These are phyloP conservation scores for Drosophila recens DNA, from an alignment of 2,888 invertebrate species.

Conservation along the genomic window DNA sequence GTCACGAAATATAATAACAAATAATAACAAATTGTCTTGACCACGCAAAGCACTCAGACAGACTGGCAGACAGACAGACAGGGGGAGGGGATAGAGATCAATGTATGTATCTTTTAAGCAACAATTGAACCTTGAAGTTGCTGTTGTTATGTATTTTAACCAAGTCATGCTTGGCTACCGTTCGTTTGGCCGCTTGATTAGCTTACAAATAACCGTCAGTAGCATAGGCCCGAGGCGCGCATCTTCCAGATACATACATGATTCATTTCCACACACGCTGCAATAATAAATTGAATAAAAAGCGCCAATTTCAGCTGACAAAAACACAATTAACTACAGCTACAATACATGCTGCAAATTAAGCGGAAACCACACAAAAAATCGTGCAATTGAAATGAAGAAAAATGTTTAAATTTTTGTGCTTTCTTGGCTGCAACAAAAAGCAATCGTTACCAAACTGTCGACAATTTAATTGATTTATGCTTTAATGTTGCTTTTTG, in stretches of 20 bases:
- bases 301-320: slow-evolving; percentile 65
- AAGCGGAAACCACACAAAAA: slow-evolving; percentile 59
- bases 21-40: slow-evolving; percentile 78
- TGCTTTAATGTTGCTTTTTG: slow-evolving; percentile 44
- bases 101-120: slow-evolving; percentile 52
- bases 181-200: slow-evolving; percentile 54
- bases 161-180: slow-evolving; percentile 62
- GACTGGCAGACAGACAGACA: slow-evolving; percentile 1
- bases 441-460: slow-evolving; percentile 53
- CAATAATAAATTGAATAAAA: slow-evolving; percentile 29
- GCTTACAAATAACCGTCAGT: slow-evolving; percentile 27
- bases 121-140: slow-evolving; percentile 74
- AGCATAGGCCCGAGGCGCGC: slow-evolving; percentile 26
- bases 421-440: slow-evolving; percentile 17
- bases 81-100: neutral
- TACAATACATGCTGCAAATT: slow-evolving; percentile 48
- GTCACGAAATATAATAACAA: slow-evolving; percentile 77
- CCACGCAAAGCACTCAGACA: slow-evolving; percentile 32
- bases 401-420: slow-evolving; percentile 38
- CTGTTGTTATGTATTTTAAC: slow-evolving; percentile 34
- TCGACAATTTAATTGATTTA: slow-evolving; percentile 73
- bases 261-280: slow-evolving; percentile 6
- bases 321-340: slow-evolving; percentile 63
- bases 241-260: slow-evolving; percentile 49
- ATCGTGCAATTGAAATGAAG: slow-evolving; percentile 63